Percentiles rank a stretch among this genome's conserved stretches.
Conservation (phyloP, 2,113 vertebrate genomes). For the Myotis yumanensis region DNA sequence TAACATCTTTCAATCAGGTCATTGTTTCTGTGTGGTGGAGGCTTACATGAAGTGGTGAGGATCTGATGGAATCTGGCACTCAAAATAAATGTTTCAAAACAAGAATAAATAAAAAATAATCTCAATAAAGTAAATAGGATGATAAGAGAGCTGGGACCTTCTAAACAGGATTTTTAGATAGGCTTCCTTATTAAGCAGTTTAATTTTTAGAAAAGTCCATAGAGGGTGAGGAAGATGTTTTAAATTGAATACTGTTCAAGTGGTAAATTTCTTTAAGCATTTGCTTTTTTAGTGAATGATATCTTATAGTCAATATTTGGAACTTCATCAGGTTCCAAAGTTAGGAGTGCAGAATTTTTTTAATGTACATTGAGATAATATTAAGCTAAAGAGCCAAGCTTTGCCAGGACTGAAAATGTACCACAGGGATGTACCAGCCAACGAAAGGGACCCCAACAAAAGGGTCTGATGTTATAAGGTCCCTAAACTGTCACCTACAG, state of each 20-base stretch:
- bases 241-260: slow-evolving; percentile 8
- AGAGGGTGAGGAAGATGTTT: neutral
- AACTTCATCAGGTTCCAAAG: slow-evolving; percentile 18
- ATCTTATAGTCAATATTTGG: slow-evolving; percentile 3
- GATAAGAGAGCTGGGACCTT: neutral
- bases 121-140: slow-evolving; percentile 2
- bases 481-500: neutral
- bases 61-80: neutral
- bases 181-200: neutral
- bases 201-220: neutral
- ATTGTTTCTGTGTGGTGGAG: neutral
- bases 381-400: neutral
- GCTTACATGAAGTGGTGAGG: neutral
- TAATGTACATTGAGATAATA: neutral
- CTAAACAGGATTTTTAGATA: neutral
- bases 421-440: neutral
- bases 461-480: neutral
- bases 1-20: neutral
- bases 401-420: neutral
- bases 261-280: neutral
- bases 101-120: slow-evolving; percentile 36
- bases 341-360: neutral
- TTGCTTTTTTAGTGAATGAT: neutral
- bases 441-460: neutral
- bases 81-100: slow-evolving; percentile 19